These are phyloP conservation scores for Cygnus buccinator DNA, from an alignment of 2,113 vertebrate species.

Conservation along the genomic window DNA sequence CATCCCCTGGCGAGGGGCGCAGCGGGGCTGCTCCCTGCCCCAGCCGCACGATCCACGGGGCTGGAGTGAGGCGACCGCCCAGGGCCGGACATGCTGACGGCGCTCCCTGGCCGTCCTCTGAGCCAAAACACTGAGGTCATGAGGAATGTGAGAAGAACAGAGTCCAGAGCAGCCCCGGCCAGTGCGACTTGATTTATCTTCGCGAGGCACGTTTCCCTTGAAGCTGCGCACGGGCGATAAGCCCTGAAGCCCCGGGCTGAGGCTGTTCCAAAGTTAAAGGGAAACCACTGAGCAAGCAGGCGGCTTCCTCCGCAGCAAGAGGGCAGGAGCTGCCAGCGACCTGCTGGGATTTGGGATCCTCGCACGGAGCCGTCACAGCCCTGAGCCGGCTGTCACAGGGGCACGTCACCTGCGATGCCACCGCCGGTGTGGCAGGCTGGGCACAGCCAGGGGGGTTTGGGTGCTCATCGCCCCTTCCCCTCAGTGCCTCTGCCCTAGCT, in stretches of 20 bases:
- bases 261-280: slow-evolving; percentile 50
- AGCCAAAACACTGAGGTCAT: slow-evolving; percentile 59
- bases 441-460: rapidly evolving
- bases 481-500: not conserved
- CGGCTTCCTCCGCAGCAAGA: not conserved
- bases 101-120: not conserved
- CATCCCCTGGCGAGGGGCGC: not conserved
- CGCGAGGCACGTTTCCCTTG: slow-evolving; percentile 53
- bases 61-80: rapidly evolving
- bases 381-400: not conserved
- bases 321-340: not conserved
- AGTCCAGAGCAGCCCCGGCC: slow-evolving; percentile 54
- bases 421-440: not conserved
- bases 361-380: rapidly evolving
- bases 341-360: not conserved
- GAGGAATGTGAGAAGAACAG: slow-evolving; percentile 62
- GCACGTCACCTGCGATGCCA: not conserved
- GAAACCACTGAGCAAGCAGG: slow-evolving; percentile 37
- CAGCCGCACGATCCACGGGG: rapidly evolving
- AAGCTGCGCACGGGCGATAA: slow-evolving; percentile 30
- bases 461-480: not conserved
- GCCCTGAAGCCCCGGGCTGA: not conserved
- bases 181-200: slow-evolving; percentile 45
- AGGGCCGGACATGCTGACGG: not conserved
- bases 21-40: not conserved